A percentile compares a stretch with the other conserved stretches of the same genome.
Evolutionary conservation across 2,113 vertebrate genomes (phyloP).

Genomic region (Channa argus): DNA sequence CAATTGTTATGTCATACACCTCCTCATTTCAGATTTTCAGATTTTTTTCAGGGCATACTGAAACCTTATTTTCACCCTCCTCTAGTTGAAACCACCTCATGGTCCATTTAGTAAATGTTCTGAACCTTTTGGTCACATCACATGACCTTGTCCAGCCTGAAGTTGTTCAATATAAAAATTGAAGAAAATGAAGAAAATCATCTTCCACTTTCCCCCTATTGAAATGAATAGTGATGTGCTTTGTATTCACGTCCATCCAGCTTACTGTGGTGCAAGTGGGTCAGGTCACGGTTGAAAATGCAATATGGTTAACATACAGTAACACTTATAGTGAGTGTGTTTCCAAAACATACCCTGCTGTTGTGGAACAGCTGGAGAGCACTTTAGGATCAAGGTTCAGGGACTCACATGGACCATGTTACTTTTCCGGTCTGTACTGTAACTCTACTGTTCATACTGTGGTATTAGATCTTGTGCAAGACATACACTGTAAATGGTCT

Average conservation of each 20-base stretch:
- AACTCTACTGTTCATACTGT: conserved; percentile 1
- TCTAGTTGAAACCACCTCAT: too few species aligned
- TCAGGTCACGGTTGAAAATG: conserved; percentile 58
- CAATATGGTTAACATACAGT: conserved; percentile 40
- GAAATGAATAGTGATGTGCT: conserved; percentile 1
- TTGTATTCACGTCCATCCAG: conserved; percentile 30
- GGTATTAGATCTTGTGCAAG: not conserved
- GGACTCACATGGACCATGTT: conserved; percentile 39
- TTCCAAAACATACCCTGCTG: conserved; percentile 63
- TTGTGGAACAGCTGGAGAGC: conserved; percentile 56
- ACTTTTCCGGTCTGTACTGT: conserved; percentile 23
- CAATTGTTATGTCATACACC: not conserved
- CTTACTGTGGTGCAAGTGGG: conserved; percentile 36
- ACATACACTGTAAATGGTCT: conserved; percentile 16
- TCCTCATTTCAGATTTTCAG: not conserved
- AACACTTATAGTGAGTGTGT: conserved; percentile 38
- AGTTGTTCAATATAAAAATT: too few species aligned
- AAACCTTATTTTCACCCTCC: too few species aligned
- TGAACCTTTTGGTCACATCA: too few species aligned
- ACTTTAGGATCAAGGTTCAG: conserved; percentile 57
- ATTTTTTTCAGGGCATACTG: not conserved
- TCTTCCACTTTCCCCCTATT: not conserved
- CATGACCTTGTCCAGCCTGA: too few species aligned
- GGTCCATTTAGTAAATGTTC: too few species aligned
- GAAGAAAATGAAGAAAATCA: too few species aligned